phyloP scores from a whole-genome alignment of 2,113 vertebrate genomes.

The Gymnogyps californianus region DNA sequence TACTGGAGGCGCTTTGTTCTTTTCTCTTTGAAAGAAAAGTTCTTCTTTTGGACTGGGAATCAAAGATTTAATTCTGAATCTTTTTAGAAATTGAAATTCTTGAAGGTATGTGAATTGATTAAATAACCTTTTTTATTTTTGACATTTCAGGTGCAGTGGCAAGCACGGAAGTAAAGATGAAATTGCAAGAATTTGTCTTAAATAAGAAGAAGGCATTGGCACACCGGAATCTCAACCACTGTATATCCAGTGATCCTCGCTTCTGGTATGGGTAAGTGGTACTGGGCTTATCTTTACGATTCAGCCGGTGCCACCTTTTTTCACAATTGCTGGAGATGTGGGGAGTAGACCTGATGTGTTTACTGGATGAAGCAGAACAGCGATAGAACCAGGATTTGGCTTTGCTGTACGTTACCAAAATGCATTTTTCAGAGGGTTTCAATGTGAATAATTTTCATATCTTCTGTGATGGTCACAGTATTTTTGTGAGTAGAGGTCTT shows the following conservation, averaged over 20 bases:
- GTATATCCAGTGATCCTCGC: slow-evolving; percentile 90
- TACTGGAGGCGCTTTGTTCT: not conserved
- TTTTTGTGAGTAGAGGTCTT: not conserved
- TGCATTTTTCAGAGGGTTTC: not conserved
- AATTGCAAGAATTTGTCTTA: slow-evolving; percentile 94
- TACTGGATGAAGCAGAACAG: not conserved
- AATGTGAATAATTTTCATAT: fast-evolving
- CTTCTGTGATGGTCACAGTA: not conserved
- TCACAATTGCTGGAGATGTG: not conserved
- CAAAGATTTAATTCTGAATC: not conserved
- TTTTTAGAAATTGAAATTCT: not conserved
- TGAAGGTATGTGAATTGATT: not conserved
- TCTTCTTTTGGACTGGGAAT: not conserved
- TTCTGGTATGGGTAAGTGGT: slow-evolving; percentile 95
- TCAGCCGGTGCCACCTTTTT: not conserved
- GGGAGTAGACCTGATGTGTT: not conserved
- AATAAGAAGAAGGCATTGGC: slow-evolving; percentile 98
- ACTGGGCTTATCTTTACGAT: not conserved
- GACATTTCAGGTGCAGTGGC: slow-evolving; percentile 88
- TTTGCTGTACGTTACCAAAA: not conserved
- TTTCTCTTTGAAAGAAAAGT: not conserved
- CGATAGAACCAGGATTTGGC: not conserved
- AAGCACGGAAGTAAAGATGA: slow-evolving; percentile 98
- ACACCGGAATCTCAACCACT: slow-evolving; percentile 94
- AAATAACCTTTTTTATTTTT: not conserved